phyloP scores from a whole-genome alignment of 2,888 invertebrate species.

The Acleris laterana region DNA sequence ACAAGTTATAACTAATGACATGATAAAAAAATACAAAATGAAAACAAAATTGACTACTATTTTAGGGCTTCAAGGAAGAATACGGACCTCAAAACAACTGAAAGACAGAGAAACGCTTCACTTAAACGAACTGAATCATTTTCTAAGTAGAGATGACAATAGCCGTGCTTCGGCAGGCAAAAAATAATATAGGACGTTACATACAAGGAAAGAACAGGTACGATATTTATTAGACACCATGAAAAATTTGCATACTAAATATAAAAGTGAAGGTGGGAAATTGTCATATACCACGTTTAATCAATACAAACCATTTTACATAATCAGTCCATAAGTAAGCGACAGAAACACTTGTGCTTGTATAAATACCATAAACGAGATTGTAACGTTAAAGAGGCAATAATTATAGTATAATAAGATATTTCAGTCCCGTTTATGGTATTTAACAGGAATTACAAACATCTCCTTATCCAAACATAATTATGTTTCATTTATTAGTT shows the following conservation, averaged over 20 bases:
- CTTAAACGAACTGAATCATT: no score
- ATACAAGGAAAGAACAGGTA: conserved; percentile 9
- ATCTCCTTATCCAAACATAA: no score
- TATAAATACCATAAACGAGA: no score
- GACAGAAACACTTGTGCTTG: conserved; percentile 32
- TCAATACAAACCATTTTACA: conserved; percentile 29
- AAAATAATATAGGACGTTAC: not conserved
- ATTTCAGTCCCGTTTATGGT: no score
- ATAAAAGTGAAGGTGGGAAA: conserved; percentile 24
- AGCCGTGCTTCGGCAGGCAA: not conserved
- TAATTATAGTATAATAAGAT: no score
- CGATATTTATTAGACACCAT: conserved; percentile 21
- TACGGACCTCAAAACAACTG: no score
- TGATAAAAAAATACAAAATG: conserved; percentile 10
- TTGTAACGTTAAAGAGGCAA: no score
- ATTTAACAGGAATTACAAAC: no score
- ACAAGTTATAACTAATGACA: conserved; percentile 9
- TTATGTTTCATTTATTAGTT: no score
- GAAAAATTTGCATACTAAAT: conserved; percentile 24
- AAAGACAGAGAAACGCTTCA: no score
- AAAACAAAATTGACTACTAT: conserved; percentile 4
- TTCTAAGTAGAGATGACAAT: not conserved
- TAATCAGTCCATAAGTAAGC: conserved; percentile 22
- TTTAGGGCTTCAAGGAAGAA: not conserved
- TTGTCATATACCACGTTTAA: conserved; percentile 14